Base-by-base conservation (phyloP, 1,140 invertebrate species). In the Scaptomyza pallida region DNA sequence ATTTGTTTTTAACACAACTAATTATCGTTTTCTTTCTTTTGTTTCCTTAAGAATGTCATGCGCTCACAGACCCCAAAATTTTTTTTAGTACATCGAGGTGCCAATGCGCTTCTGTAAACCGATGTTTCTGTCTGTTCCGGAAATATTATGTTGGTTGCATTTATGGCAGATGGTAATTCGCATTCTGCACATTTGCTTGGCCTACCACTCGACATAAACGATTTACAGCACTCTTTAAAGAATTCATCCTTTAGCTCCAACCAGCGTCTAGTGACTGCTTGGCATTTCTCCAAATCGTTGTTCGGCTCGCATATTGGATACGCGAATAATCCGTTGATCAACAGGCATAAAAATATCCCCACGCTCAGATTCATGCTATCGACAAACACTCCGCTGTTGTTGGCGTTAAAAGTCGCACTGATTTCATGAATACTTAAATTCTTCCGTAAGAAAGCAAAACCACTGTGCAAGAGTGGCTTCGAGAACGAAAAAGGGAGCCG, bases 51-150 rank as follows among this genome's bases (percentile, higher is more conserved):
- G n/a, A n/a, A n/a, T n/a, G n/a, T n/a, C n/a, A n/a, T n/a, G n/a
- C n/a, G n/a, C n/a, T 23, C 0, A 23, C 21, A 23, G 3, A 4
- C 3, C 3, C 1, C 1, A 0, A 4, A 72, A 71, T 60, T 79
- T 65, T 85, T 79, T 85, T 83, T 83, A 75, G 64, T 62, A 85
- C 64, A 85, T 75, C 75, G 0, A 23, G 21, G 0, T 4, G 0
- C 21, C 3, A 23, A 5, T 4, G 0, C 21, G 3, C 3, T 23
- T n/a, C n/a, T n/a, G n/a, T n/a, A n/a, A n/a, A n/a, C n/a, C n/a
- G n/a, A n/a, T n/a, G 3, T 3, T 23, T 0, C 5, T 23, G 0
- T 75, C n/a, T 3, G 3, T 45, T 6, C 16, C 12, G 9, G 21
- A 0, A 3, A 2, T 30, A 47, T n/a, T 8, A 13, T 0, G 3